Evolutionary conservation across 1,140 invertebrate species (phyloP).

Genomic region (Drosophila virilis): DNA sequence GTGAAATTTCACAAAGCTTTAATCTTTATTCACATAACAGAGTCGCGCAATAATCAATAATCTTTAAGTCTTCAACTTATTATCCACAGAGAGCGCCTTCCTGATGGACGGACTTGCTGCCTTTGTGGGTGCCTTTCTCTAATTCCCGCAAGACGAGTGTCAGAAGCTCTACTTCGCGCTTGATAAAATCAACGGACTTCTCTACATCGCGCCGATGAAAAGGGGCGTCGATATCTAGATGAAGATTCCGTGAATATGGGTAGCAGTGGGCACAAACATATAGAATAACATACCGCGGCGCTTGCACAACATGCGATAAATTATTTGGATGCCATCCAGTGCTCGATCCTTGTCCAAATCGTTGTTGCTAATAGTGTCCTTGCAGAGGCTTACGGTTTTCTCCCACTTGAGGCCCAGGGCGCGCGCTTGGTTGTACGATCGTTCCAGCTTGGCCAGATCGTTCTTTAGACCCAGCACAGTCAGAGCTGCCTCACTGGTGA

Average conservation of each 20-base stretch:
- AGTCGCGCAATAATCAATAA: background rate
- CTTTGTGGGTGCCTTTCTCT: conserved; percentile 20
- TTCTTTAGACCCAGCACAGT: conserved; percentile 74
- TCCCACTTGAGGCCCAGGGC: conserved; percentile 68
- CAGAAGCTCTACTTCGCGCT: conserved; percentile 49
- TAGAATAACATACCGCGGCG: conserved; percentile 52
- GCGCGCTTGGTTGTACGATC: conserved; percentile 63
- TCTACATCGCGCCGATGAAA: conserved; percentile 48
- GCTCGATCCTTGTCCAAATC: conserved; percentile 62
- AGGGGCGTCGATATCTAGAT: conserved; percentile 36
- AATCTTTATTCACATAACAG: conserved; percentile 12
- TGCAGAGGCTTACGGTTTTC: conserved; percentile 60
- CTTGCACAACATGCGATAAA: conserved; percentile 63
- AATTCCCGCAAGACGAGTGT: conserved; percentile 34
- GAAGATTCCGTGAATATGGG: background rate
- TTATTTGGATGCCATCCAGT: conserved; percentile 57
- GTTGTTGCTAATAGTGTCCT: conserved; percentile 52
- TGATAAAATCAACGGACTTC: conserved; percentile 38
- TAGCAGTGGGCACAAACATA: background rate
- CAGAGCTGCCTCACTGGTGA: conserved; percentile 66
- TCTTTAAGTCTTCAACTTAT: background rate
- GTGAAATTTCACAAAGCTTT: background rate
- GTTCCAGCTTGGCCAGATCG: conserved; percentile 67
- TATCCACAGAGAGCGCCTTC: conserved; percentile 12
- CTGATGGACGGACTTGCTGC: conserved; percentile 15